Base-by-base conservation (phyloP, 2,888 invertebrate genomes). In the Drosophila pseudotalamancana region DNA sequence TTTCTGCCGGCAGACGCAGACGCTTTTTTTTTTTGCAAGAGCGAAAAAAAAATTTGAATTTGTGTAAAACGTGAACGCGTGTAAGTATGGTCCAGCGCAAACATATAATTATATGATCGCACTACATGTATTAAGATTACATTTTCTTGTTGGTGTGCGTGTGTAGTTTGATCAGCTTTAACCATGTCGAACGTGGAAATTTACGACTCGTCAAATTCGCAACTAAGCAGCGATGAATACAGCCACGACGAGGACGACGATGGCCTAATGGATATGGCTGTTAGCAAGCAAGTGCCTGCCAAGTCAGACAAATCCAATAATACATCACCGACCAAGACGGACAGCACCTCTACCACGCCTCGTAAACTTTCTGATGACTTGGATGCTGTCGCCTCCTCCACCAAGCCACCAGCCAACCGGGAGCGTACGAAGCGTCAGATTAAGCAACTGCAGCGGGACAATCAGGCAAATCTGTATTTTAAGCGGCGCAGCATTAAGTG, bases 141-240 rank as follows among this genome's bases (percentile, higher is more conserved):
- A 45, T 27, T 37, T 46, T 6, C 9, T 11, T 18, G 37, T 5
- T 27, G 3, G 37, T 25, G 23, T 32, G 50, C 53, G 19, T 9
- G 19, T 59, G 39, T 27, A 6, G 16, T 34, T 21, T 11, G 0
- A n/a, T 21, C 37, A 16, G 14, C 43, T 51, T 18, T 18, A 37
- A 8, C 27, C 51, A 83, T 81, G 83, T 43, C 78, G 54, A 72
- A 78, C 57, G 66, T 76, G 45, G 80, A 83, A 60, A 75, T 84
- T 19, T 83, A 77, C 62, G 83, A 80, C 72, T 78, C 77, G 59
- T 72, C 80, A 63, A 84, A 88, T 71, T 85, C 90, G 73, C 88
- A 84, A 18, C 43, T 83, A 19, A 85, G 83, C 48, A 83, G 75
- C 62, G 81, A 84, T 61, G 84, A 84, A 59, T 83, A 84, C 35